Conservation (phyloP, 30 jellyfish, hydroid and myxozoan species). For the Hydra vulgaris region DNA sequence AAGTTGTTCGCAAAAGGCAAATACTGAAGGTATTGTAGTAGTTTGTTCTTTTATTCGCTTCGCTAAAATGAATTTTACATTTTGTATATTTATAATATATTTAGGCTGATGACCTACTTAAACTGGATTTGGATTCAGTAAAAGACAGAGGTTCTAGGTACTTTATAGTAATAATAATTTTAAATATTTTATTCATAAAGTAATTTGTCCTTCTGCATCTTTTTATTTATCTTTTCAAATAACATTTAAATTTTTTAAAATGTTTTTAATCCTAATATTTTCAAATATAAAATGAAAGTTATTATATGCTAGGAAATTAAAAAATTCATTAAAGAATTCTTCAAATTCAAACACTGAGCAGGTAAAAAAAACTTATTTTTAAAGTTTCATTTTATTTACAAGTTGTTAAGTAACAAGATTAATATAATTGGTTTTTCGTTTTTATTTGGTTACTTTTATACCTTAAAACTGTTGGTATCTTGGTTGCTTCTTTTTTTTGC, state of each 20-base stretch:
- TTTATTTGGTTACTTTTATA: too few species aligned
- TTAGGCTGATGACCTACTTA: constrained; percentile 78
- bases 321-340: constrained; percentile 32
- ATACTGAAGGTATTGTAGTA: constrained; percentile 48
- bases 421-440: too few species aligned
- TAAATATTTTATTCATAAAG: constrained; percentile 7
- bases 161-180: not conserved
- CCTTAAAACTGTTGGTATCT: too few species aligned
- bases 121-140: constrained; percentile 31
- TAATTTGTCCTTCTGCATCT: too few species aligned
- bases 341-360: not conserved
- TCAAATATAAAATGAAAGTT: too few species aligned
- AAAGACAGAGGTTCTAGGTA: constrained; percentile 59
- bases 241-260: too few species aligned
- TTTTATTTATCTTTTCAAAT: too few species aligned
- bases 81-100: not conserved
- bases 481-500: too few species aligned
- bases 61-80: not conserved
- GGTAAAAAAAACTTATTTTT: constrained; percentile 11
- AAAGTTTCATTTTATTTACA: not conserved
- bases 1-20: constrained; percentile 68
- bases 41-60: too few species aligned
- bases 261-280: not conserved
- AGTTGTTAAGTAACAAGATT: too few species aligned
- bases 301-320: constrained; percentile 13